A percentile compares a stretch with the other conserved stretches of the same genome.
Evolutionary conservation across 2,113 vertebrate genomes (phyloP).

Genomic region (Neoarius graeffei): DNA sequence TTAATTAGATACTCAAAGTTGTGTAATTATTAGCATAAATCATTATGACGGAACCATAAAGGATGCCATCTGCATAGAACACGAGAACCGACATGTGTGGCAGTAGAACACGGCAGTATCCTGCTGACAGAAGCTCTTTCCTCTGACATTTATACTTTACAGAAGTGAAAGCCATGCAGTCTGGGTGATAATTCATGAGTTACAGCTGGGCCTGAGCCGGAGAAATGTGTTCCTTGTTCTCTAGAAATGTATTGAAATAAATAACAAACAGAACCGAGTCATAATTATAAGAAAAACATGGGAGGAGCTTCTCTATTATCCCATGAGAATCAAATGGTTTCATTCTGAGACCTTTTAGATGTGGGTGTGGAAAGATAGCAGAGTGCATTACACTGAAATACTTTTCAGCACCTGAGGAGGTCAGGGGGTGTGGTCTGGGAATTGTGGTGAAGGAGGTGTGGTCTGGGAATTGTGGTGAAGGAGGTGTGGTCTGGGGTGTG

Average conservation of each 20-base stretch:
- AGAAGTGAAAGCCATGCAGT: not conserved
- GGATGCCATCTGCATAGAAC: not conserved
- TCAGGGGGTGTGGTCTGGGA: not conserved
- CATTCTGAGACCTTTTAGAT: not conserved
- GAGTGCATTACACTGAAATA: not conserved
- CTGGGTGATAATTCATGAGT: not conserved
- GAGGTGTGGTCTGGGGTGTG: too few species aligned
- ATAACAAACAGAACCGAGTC: not conserved
- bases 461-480: too few species aligned
- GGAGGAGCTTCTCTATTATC: not conserved
- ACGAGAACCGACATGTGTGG: not conserved
- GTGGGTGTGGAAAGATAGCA: not conserved
- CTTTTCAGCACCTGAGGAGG: not conserved
- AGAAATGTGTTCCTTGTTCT: not conserved
- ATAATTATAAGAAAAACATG: not conserved
- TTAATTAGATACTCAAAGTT: not conserved
- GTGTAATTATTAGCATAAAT: not conserved
- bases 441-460: not conserved
- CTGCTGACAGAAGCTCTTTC: slow-evolving; percentile 10
- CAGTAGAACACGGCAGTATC: not conserved
- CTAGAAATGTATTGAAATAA: not conserved
- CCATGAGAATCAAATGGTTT: not conserved
- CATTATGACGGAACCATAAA: not conserved
- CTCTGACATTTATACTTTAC: not conserved
- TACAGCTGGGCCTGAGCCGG: not conserved